These are phyloP conservation scores for Reticulitermes lucifugus DNA, from an alignment of 2,888 invertebrate genomes.

Conservation along the genomic window DNA sequence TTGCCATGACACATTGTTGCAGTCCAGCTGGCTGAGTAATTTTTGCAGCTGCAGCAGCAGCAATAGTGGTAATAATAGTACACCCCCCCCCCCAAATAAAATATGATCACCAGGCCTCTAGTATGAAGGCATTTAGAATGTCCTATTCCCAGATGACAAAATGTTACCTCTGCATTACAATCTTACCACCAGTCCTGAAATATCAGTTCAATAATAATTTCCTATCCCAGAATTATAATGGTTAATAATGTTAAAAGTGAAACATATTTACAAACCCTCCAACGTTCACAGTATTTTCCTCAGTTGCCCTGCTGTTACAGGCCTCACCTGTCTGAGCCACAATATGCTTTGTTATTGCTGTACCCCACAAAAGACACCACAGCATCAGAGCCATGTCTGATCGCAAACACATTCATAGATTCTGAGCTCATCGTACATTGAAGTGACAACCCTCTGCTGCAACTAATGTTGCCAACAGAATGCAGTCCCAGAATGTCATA, in stretches of 20 bases:
- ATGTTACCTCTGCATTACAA: no score
- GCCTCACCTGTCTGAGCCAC: constrained; percentile 1
- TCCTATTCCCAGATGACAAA: no score
- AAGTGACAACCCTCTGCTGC: background rate
- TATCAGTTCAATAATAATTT: background rate
- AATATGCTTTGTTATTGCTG: background rate
- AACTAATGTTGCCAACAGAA: background rate
- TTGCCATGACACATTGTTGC: no score
- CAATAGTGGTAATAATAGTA: no score
- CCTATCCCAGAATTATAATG: background rate
- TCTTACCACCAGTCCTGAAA: background rate
- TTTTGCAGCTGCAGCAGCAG: no score
- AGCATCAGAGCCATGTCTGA: constrained; percentile 23
- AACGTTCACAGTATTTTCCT: background rate
- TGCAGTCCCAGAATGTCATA: background rate
- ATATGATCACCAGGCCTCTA: background rate
- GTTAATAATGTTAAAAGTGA: background rate
- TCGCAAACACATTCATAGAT: background rate
- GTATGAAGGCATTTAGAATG: background rate
- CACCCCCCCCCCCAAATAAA: no score
- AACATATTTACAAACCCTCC: background rate
- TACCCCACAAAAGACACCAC: background rate
- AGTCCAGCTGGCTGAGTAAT: no score
- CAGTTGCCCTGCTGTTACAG: background rate
- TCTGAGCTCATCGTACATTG: background rate